Base-by-base conservation (phyloP, 2,888 invertebrate species). In the Tetanocera ferruginea region DNA sequence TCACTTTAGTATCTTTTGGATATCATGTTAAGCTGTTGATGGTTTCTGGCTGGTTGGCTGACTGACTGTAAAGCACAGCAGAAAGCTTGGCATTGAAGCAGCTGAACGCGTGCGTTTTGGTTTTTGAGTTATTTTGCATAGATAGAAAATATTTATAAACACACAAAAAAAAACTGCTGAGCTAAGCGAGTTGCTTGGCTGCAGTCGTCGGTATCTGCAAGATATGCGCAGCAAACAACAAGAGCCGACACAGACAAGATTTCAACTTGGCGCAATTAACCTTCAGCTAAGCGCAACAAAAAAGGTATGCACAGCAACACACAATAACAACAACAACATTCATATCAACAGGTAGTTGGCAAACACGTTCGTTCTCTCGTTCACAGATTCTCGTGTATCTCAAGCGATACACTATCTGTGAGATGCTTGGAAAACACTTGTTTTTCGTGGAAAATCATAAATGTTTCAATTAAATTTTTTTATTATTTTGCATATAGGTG, bases 41-140 rank as follows among this genome's bases (percentile, higher is more conserved):
- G n/a, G 9, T 9, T 52, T 52, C 19, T 28, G n/a, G 34, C 17
- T 64, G 5, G 28, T 25, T 31, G 28, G n/a, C 34, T 51, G 19
- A 25, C 28, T 14, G 11, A 8, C 57, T 14, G 6, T 1, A 17
- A 43, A 67, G 43, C 17, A 55, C 52, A 55, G 34, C 57, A 37
- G 28, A 34, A 64, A 64, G 64, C 74, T 66, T 74, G 74, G 74
- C 74, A 74, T 74, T 74, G 74, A 74, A 17, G 66, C 64, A 51
- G 28, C 8, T 14, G 25, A 66, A 37, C 43, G 72, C 57, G 72
- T 72, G 72, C 37, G 72, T 43, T 66, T 66, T 55, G 5, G 60
- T 28, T 72, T 57, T 55, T 28, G n/a, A 60, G 25, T 57, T 43
- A 19, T 60, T 72, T 72, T 60, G 72, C 57, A 72, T 72, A 72